Conservation (phyloP, 2,113 vertebrate genomes). For the Gopherus flavomarginatus region DNA sequence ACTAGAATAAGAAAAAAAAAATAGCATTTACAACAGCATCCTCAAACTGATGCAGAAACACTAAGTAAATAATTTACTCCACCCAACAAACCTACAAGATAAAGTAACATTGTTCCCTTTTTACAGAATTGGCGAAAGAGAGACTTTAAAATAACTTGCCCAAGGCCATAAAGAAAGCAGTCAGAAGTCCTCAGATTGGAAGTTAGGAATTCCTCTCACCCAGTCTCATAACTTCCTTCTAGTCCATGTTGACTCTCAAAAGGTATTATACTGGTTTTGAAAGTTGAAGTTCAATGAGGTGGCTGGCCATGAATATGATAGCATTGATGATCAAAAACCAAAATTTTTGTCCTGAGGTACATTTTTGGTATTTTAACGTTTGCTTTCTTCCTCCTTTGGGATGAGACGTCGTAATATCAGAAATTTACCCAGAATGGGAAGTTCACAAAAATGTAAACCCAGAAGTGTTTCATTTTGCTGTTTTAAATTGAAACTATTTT, state of each 20-base stretch:
- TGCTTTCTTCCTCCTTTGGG: neutral
- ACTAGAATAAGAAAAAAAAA: no score
- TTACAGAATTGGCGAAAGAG: neutral
- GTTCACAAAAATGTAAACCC: neutral
- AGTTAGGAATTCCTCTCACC: neutral
- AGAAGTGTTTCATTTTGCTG: neutral
- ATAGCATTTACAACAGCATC: neutral
- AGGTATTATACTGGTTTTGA: neutral
- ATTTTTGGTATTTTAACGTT: neutral
- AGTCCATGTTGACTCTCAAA: neutral
- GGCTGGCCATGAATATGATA: neutral
- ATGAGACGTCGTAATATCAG: neutral
- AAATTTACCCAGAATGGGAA: neutral
- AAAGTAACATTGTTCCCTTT: neutral
- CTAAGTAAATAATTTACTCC: neutral
- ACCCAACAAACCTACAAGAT: neutral
- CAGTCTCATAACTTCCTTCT: neutral
- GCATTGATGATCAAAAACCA: neutral
- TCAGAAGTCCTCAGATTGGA: neutral
- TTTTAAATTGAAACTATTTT: neutral
- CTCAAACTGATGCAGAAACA: neutral
- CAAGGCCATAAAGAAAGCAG: neutral
- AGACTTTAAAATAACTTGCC: neutral
- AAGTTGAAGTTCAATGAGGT: neutral
- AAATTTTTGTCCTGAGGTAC: no score